phyloP scores from a whole-genome alignment of 2,797 vertebrate species.

The Lepus oiostolus region DNA sequence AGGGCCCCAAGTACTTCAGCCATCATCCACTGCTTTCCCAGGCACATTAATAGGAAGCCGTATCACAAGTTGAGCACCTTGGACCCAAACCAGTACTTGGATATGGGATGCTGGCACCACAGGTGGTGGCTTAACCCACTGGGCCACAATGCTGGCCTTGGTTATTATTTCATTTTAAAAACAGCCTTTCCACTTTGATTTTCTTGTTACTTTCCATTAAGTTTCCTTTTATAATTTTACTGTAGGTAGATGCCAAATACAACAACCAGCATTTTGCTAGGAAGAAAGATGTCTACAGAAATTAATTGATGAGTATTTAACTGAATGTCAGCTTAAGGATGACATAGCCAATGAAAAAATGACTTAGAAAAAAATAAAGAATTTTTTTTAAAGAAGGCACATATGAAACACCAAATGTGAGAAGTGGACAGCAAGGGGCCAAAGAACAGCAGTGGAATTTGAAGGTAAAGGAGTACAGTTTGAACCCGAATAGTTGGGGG shows the following conservation, averaged over 20 bases:
- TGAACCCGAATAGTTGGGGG: neutral
- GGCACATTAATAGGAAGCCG: too few relatives aligned
- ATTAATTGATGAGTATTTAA: neutral
- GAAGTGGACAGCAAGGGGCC: neutral
- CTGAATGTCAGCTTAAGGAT: neutral
- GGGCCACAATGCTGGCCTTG: too few relatives aligned
- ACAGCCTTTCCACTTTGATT: neutral
- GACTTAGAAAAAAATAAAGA: neutral
- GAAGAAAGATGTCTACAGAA: neutral
- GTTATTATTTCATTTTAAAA: neutral
- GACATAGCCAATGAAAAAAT: neutral
- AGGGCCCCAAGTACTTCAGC: too few relatives aligned
- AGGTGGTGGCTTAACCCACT: too few relatives aligned
- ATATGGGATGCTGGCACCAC: too few relatives aligned
- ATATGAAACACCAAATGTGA: neutral
- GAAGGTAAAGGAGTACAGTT: neutral
- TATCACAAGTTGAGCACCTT: too few relatives aligned
- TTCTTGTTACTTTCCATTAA: neutral
- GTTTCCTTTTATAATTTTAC: neutral
- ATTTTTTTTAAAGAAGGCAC: neutral
- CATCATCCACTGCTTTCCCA: too few relatives aligned
- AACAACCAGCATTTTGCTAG: neutral
- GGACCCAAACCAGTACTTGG: too few relatives aligned
- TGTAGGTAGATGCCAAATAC: neutral
- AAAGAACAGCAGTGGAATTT: neutral